Percentiles rank a stretch among this genome's conserved stretches.
Evolutionary conservation across 2,113 vertebrate species (phyloP).

Genomic region (Stictonetta naevosa): DNA sequence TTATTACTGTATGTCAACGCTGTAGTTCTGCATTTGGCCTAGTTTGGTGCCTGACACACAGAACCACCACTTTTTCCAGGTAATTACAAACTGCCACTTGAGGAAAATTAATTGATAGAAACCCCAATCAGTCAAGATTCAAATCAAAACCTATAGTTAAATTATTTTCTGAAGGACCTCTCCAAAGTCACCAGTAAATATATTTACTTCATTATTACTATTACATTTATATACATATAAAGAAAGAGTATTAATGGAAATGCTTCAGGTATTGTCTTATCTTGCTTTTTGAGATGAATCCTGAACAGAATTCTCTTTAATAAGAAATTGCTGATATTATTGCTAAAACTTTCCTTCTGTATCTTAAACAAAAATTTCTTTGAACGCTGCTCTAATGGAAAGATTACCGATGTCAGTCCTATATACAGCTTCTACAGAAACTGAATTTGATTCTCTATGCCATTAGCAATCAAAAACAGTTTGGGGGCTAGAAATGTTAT

Average conservation of each 20-base stretch:
- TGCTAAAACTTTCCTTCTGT: not conserved
- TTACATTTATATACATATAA: not conserved
- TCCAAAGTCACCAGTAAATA: slow-evolving; percentile 36
- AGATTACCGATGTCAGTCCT: not conserved
- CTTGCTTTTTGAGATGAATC: not conserved
- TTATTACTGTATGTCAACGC: not conserved
- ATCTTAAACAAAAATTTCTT: not conserved
- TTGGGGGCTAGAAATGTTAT: not conserved
- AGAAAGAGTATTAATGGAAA: not conserved
- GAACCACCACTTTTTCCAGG: not conserved
- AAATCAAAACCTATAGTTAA: not conserved
- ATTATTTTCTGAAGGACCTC: not conserved
- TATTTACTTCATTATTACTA: not conserved
- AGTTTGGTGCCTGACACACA: not conserved
- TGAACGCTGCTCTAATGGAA: not conserved
- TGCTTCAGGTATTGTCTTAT: not conserved
- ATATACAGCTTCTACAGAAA: not conserved
- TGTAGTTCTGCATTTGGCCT: slow-evolving; percentile 10
- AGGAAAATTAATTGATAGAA: slow-evolving; percentile 19
- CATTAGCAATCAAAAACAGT: not conserved
- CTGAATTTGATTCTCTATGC: not conserved
- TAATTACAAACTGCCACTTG: not conserved
- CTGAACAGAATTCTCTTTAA: not conserved
- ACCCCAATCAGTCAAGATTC: not conserved
- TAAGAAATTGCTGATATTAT: not conserved